phyloP scores from a whole-genome alignment of 2,888 invertebrate species.

The Synanthedon andrenaeformis region DNA sequence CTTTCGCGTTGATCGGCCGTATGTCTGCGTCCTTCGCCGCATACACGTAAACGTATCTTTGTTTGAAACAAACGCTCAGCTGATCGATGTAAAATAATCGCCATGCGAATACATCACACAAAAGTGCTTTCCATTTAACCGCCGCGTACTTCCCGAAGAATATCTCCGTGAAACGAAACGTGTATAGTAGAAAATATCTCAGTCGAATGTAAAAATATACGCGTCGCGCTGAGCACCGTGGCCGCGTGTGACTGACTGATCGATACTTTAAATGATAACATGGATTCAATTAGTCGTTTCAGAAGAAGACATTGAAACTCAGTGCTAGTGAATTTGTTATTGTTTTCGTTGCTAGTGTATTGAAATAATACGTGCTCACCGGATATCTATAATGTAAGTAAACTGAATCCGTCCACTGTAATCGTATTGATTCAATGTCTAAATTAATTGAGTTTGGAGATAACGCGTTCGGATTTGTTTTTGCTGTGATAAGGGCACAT shows the following conservation, averaged over 20 bases:
- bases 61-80: slow-evolving; percentile 62
- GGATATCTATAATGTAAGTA: slow-evolving; percentile 36
- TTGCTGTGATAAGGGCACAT: slow-evolving; percentile 38
- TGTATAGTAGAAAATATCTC: slow-evolving; percentile 47
- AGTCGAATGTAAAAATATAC: slow-evolving; percentile 63
- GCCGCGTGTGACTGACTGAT: slow-evolving; percentile 65
- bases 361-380: slow-evolving; percentile 17
- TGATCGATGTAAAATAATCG: slow-evolving; percentile 50
- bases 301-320: slow-evolving; percentile 48
- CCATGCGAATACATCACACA: slow-evolving; percentile 10
- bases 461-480: slow-evolving; percentile 51
- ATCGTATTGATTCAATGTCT: slow-evolving; percentile 53
- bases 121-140: slow-evolving; percentile 1
- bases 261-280: slow-evolving; percentile 70
- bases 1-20: slow-evolving; percentile 22
- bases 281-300: slow-evolving; percentile 63
- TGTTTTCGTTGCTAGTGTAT: slow-evolving; percentile 15
- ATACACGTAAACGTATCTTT: slow-evolving; percentile 34
- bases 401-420: slow-evolving; percentile 6
- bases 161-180: slow-evolving; percentile 15
- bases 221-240: slow-evolving; percentile 56
- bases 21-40: background rate
- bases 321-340: slow-evolving; percentile 23
- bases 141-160: background rate
- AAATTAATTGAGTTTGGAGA: slow-evolving; percentile 31